Evolutionary conservation across 2,113 vertebrate genomes (phyloP), one percentile per base, ranked within the genome.

Genomic region (Pelusios castaneus): DNA sequence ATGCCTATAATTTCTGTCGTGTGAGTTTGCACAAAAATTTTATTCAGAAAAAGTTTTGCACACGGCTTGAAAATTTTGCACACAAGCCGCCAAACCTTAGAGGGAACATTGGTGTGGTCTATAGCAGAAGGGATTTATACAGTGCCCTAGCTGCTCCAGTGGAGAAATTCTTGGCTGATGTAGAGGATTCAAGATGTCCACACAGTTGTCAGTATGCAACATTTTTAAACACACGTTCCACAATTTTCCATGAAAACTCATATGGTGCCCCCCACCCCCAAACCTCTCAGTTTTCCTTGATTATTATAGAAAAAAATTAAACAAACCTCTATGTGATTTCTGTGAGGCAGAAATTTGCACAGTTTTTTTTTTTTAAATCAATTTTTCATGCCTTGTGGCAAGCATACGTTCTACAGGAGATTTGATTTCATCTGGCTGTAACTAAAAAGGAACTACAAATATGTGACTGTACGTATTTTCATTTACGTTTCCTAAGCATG

Each of bases 351-450:
- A 67, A n/a, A 34, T 13, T 85, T 87, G 34, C 45, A 95, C 85
- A 47, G 91, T 93, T 88, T 82, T n/a, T 75, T n/a, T n/a, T n/a
- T n/a, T n/a, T n/a, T n/a, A 96, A 92, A 84, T 13, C 45, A 76
- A 22, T 31, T 96, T 78, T 89, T 60, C 84, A 70, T 92, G 55
- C 41, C 51, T 89, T n/a, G 1, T 94, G 89, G 86, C 83, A 91
- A 88, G 91, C 78, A 78, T 19, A 73, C 4, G 45, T 29, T 75
- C 70, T 43, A 43, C 41, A 75, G 43, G 24, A 75, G 70, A 43
- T 75, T 75, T 75, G 24, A 75, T 75, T 89, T 85, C 79, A 56
- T 81, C 55, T 25, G 22, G 81, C 89, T 83, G 47, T 22, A 34
- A 47, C 60, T 25, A 89, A 89, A 38, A 88, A 63, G 67, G 54